phyloP scores from a whole-genome alignment of 2,888 invertebrate species.

The Stictocephala bisonia region DNA sequence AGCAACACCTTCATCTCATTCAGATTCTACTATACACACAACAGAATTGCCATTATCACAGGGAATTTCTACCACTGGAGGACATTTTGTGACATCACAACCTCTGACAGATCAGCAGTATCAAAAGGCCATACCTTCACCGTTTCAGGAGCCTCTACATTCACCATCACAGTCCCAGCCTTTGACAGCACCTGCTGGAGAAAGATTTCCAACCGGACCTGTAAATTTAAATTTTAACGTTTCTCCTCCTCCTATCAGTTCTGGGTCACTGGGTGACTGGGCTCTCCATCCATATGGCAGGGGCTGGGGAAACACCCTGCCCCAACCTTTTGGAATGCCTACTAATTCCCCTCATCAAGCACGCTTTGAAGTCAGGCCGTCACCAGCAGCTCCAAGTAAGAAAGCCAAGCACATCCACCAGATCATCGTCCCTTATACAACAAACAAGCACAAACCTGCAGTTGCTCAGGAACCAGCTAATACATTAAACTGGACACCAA shows the following conservation, averaged over 20 bases:
- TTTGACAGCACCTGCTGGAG: not conserved
- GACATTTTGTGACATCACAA: conserved; percentile 17
- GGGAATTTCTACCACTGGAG: not conserved
- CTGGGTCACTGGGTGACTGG: conserved; percentile 18
- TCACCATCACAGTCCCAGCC: not conserved
- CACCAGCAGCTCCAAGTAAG: conserved; percentile 61
- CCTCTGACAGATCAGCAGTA: conserved; percentile 2
- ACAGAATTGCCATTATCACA: conserved; percentile 34
- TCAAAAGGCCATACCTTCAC: not conserved
- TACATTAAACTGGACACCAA: conserved; percentile 44
- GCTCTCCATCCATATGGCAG: conserved; percentile 1
- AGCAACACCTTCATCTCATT: not conserved
- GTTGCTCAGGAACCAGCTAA: conserved; percentile 16
- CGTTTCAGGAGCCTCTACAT: not conserved
- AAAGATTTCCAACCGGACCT: not conserved
- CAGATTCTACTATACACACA: not conserved
- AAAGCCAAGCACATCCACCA: conserved; percentile 75
- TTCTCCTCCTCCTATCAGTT: not conserved
- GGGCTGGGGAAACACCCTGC: conserved; percentile 32
- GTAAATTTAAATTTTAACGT: not conserved
- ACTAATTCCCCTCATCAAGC: conserved; percentile 28
- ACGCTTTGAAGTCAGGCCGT: conserved; percentile 19
- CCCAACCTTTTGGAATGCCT: conserved; percentile 27
- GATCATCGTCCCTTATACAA: conserved; percentile 85
- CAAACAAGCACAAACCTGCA: conserved; percentile 57